phyloP scores from a whole-genome alignment of 2,888 invertebrate species.

The Orchesellides sinensis region DNA sequence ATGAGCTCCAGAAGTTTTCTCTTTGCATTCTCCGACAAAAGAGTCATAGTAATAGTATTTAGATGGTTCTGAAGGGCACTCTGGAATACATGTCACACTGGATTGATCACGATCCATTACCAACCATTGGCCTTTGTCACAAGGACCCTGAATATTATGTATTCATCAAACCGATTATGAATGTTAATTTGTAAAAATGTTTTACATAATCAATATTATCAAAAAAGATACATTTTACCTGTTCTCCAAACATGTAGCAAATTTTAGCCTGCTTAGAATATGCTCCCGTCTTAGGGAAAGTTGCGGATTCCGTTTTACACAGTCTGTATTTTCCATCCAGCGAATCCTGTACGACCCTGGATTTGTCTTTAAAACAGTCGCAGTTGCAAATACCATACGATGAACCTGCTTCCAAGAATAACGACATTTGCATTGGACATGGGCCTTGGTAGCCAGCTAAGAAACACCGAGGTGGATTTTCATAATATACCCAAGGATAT shows the following conservation, averaged over 20 bases:
- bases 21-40: too few relatives aligned
- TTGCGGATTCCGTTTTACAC: neutral
- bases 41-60: too few relatives aligned
- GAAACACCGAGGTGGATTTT: neutral
- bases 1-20: too few relatives aligned
- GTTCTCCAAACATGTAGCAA: too few relatives aligned
- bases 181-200: too few relatives aligned
- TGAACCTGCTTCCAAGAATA: neutral
- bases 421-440: neutral
- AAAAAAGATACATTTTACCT: too few relatives aligned
- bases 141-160: too few relatives aligned
- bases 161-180: too few relatives aligned
- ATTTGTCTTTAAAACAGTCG: neutral
- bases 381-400: slow-evolving; percentile 6
- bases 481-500: slow-evolving; percentile 21
- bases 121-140: neutral
- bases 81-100: neutral
- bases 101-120: neutral
- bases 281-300: too few relatives aligned
- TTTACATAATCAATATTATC: too few relatives aligned
- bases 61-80: too few relatives aligned
- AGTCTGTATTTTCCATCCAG: neutral
- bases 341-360: neutral
- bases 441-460: slow-evolving; percentile 12
- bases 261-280: too few relatives aligned